Evolutionary conservation across 2,888 invertebrate genomes (phyloP).

Genomic region (Ischnus inquisitorius): DNA sequence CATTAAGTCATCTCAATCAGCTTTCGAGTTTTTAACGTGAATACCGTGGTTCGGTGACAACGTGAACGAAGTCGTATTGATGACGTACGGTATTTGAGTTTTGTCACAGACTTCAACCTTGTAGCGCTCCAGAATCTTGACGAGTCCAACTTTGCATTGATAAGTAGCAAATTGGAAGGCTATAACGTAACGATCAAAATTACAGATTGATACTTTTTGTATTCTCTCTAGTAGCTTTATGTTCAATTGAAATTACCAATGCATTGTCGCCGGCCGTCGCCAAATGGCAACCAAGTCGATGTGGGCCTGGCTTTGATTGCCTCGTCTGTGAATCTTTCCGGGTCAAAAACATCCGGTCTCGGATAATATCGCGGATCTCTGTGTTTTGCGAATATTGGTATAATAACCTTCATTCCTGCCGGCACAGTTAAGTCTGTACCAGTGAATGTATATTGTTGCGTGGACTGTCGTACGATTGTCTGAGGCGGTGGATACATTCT

Average conservation of each 20-base stretch:
- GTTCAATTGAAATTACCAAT: constrained; percentile 76
- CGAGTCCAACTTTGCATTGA: constrained; percentile 83
- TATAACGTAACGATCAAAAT: constrained; percentile 51
- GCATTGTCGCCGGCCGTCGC: constrained; percentile 81
- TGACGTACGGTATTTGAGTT: constrained; percentile 77
- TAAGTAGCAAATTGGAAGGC: constrained; percentile 78
- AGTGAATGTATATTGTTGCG: constrained; percentile 70
- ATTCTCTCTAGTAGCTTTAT: not conserved
- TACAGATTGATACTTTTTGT: not conserved
- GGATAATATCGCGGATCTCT: constrained; percentile 67
- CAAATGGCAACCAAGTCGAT: constrained; percentile 79
- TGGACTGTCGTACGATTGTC: constrained; percentile 79
- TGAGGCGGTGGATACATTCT: constrained; percentile 84
- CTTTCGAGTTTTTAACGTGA: constrained; percentile 77
- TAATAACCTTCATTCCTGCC: constrained; percentile 47
- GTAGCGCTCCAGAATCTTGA: constrained; percentile 81
- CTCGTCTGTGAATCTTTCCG: constrained; percentile 79
- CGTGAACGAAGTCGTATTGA: constrained; percentile 73
- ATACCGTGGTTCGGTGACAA: constrained; percentile 78
- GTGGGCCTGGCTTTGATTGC: constrained; percentile 72
- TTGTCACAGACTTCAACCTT: constrained; percentile 80
- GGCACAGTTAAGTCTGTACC: constrained; percentile 68
- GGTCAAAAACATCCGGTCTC: constrained; percentile 78
- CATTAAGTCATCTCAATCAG: not conserved
- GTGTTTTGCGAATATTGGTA: constrained; percentile 69